Percentiles rank a stretch among this genome's conserved stretches.
Conservation (phyloP, 2,797 vertebrate genomes). For the Thripadectes ignobilis region DNA sequence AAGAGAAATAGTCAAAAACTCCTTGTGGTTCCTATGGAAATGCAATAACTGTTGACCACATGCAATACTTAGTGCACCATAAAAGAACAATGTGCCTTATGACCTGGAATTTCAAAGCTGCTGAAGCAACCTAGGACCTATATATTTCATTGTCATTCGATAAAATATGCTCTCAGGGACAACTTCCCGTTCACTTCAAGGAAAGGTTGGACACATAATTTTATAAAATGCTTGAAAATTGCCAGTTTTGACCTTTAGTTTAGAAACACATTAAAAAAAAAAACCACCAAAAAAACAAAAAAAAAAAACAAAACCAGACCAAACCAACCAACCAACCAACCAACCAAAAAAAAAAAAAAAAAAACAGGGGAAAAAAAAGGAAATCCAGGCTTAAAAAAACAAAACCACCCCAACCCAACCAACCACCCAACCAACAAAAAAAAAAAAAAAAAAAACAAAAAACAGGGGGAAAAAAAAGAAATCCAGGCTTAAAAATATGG, state of each 20-base stretch:
- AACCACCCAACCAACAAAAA: too few relatives aligned
- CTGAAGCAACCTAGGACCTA: background rate
- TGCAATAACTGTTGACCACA: background rate
- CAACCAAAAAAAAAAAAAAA: too few relatives aligned
- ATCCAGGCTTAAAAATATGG: background rate
- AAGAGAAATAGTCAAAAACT: background rate
- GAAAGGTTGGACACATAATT: background rate
- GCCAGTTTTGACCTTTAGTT: background rate
- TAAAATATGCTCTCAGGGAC: background rate
- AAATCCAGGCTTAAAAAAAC: too few relatives aligned
- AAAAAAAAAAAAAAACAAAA: too few relatives aligned
- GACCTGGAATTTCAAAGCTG: background rate
- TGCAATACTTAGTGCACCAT: background rate
- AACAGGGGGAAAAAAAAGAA: background rate
- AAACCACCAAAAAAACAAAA: too few relatives aligned
- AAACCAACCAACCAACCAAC: too few relatives aligned
- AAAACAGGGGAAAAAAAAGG: too few relatives aligned
- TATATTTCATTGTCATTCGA: background rate
- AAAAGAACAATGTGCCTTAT: background rate
- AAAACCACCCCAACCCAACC: too few relatives aligned
- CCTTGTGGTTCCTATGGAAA: background rate
- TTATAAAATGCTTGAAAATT: background rate
- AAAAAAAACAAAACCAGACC: too few relatives aligned
- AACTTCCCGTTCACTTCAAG: background rate
- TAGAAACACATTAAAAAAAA: background rate